Conservation (phyloP, 2,113 vertebrate genomes). For the Cephalopholis sonnerati region DNA sequence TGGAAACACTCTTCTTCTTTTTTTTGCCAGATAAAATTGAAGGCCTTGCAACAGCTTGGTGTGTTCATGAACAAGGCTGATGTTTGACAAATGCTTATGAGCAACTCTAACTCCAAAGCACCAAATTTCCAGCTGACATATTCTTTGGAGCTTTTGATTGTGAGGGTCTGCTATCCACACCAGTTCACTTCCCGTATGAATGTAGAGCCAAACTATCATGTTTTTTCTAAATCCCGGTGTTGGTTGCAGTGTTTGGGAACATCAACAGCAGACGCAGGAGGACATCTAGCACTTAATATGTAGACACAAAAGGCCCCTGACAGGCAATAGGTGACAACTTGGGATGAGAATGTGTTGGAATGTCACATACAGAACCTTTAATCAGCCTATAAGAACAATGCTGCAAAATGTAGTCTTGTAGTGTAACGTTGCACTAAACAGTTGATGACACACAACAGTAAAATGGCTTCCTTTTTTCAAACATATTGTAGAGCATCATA, state of each 20-base stretch:
- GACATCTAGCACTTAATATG: too few relatives aligned
- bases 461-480: not conserved
- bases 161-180: too few relatives aligned
- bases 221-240: too few relatives aligned
- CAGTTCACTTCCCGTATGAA: too few relatives aligned
- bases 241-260: too few relatives aligned
- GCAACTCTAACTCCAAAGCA: not conserved
- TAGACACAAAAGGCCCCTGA: too few relatives aligned
- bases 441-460: not conserved
- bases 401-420: not conserved
- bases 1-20: not conserved
- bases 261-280: too few relatives aligned
- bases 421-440: not conserved
- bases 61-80: not conserved
- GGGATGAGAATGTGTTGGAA: too few relatives aligned
- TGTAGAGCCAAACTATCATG: too few relatives aligned
- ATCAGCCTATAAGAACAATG: not conserved
- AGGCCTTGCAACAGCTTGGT: not conserved
- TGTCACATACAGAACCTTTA: not conserved
- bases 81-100: not conserved
- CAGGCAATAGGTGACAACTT: too few relatives aligned
- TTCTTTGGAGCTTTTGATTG: too few relatives aligned
- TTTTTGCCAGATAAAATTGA: not conserved
- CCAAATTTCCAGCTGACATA: not conserved
- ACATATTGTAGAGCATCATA: not conserved